These are phyloP conservation scores for Heloderma charlesbogerti DNA, from an alignment of 2,113 vertebrate species.

Conservation along the genomic window DNA sequence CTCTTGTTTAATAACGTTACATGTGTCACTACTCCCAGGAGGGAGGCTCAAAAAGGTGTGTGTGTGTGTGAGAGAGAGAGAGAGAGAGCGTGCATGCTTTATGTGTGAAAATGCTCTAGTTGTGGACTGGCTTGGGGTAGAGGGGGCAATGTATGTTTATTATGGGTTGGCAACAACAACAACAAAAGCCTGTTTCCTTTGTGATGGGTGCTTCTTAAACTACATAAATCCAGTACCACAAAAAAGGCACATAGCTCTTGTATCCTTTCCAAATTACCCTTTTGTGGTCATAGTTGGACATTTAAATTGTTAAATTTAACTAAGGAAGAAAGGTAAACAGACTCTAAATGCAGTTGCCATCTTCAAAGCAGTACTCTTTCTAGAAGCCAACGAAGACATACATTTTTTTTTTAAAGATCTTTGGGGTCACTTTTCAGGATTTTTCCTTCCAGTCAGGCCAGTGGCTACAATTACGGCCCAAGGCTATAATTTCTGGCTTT, in stretches of 20 bases:
- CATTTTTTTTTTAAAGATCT: neutral
- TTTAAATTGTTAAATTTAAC: neutral
- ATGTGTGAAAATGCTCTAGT: neutral
- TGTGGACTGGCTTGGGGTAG: neutral
- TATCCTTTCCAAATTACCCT: neutral
- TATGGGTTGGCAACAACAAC: neutral
- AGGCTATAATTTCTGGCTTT: constrained; percentile 47
- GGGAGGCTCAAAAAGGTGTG: neutral
- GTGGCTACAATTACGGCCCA: constrained; percentile 62
- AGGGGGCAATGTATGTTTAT: neutral
- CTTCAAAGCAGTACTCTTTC: constrained; percentile 8
- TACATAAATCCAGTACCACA: neutral
- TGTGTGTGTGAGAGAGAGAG: neutral
- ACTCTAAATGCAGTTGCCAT: neutral
- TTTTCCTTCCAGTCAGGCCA: accelerated
- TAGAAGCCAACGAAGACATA: neutral
- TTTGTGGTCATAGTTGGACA: neutral
- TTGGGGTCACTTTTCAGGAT: constrained; percentile 23
- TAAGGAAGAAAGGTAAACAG: neutral
- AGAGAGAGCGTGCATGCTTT: neutral
- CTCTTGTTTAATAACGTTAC: neutral
- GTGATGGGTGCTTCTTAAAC: neutral
- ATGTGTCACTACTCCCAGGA: neutral
- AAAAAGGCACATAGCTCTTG: neutral
- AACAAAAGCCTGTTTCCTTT: accelerated